Evolutionary conservation across 2,113 vertebrate species (phyloP).

Genomic region (Ochotona princeps): DNA sequence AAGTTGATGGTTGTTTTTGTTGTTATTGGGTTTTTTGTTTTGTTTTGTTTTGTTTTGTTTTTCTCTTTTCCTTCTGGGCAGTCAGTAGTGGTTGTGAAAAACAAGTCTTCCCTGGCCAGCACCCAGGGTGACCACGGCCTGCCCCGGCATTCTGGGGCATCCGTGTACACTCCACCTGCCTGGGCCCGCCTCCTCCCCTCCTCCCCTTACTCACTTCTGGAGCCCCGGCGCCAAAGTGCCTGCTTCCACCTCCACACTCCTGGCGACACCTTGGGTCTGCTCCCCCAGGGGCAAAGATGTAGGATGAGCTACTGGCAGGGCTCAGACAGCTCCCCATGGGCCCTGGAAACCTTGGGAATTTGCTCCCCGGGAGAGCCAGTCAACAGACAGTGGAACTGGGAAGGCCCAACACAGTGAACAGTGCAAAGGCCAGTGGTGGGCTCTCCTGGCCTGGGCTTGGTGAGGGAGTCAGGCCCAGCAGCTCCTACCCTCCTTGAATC

Average conservation of each 20-base stretch:
- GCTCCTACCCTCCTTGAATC: not conserved
- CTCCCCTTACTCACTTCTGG: not conserved
- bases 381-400: not conserved
- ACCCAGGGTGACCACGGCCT: constrained; percentile 37
- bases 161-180: constrained; percentile 29
- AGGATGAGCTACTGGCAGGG: not conserved
- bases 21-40: not conserved
- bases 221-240: not conserved
- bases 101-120: constrained; percentile 70
- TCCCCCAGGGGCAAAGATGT: not conserved
- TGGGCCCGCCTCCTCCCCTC: not conserved
- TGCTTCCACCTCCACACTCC: constrained; percentile 4
- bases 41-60: not conserved
- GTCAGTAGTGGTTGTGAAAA: constrained; percentile 70
- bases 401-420: not conserved
- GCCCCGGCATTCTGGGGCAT: not conserved
- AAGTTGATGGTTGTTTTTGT: constrained; percentile 69
- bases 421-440: not conserved
- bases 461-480: not conserved
- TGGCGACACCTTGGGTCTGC: not conserved
- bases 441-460: not conserved
- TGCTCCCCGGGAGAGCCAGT: not conserved
- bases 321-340: not conserved
- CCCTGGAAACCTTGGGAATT: constrained; percentile 52
- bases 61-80: constrained; percentile 45